A percentile compares a stretch with the other conserved stretches of the same genome.
Evolutionary conservation across 2,113 vertebrate genomes (phyloP).

Genomic region (Centrocercus urophasianus): DNA sequence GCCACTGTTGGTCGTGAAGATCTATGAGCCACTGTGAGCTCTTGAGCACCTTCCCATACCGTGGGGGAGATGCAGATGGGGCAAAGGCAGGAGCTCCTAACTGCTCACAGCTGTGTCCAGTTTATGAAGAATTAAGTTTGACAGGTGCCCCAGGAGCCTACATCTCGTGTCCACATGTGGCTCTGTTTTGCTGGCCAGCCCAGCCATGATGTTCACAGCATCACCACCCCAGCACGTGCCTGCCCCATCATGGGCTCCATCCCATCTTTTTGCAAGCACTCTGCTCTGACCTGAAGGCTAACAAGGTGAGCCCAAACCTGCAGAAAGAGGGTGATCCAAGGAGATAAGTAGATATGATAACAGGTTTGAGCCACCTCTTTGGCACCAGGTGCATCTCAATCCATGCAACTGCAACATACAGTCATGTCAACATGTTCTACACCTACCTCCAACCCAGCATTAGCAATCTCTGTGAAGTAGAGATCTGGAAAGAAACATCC

Average conservation of each 20-base stretch:
- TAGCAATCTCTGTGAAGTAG: not conserved
- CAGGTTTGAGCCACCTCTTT: not conserved
- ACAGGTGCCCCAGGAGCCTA: not conserved
- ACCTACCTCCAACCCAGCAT: not conserved
- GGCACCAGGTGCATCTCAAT: not conserved
- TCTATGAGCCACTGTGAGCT: not conserved
- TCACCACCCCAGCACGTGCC: not conserved
- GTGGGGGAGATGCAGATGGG: no score
- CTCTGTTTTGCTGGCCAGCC: not conserved
- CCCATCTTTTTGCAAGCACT: not conserved
- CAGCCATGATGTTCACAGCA: not conserved
- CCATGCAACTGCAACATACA: not conserved
- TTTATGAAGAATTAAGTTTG: not conserved
- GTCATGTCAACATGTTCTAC: rapidly evolving
- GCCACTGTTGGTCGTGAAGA: not conserved
- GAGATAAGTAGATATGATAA: not conserved
- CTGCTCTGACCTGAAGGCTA: not conserved
- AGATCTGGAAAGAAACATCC: not conserved
- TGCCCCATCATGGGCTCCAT: not conserved
- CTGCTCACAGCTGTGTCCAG: not conserved
- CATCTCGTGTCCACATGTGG: not conserved
- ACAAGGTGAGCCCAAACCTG: rapidly evolving
- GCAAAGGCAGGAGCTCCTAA: not conserved
- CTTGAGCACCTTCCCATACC: no score
- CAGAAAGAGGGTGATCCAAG: not conserved